Evolutionary conservation across 2,888 invertebrate species (phyloP), one percentile per base, ranked within the genome.

Genomic region (Anticlea derivata): DNA sequence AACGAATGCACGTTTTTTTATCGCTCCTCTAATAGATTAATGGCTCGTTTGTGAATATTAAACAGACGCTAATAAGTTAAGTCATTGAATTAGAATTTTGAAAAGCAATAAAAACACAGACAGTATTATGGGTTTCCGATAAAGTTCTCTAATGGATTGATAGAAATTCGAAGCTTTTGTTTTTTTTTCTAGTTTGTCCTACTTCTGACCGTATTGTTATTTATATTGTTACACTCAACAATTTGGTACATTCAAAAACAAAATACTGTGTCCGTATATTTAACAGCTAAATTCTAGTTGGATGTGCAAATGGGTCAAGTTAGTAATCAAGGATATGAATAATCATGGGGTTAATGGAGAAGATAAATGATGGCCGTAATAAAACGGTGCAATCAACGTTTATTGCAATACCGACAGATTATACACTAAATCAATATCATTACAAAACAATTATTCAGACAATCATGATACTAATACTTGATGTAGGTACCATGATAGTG

Each of bases 1-100:
- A 65, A 63, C 54, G 58, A 70, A 68, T 67, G 63, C 65, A 64
- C 58, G 65, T 62, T 66, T 68, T 69, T 68, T 66, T 63, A 70
- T 66, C 53, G 50, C 46, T 56, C 47, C 56, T 67, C 62, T 66
- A 63, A 62, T 66, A 64, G 69, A 71, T 66, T 72, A 72, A 69
- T 58, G 53, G 55, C 50, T 54, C 41, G 63, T 61, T 66, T 60
- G 63, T 68, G 66, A 70, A 68, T 73, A 63, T 59, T 50, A 66
- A 70, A 64, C 63, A 65, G 56, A 43, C 48, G 52, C 52, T 59
- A 57, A 57, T 53, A 56, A 54, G 47, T 43, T 51, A 35, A 49
- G 60, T 50, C 37, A 34, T 51, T 46, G 45, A 55, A 53, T 58
- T 60, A 47, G 47, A 55, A 49, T 57, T 50, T 46, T 41, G 13